Conservation (phyloP, 2,113 vertebrate genomes). For the Otocyon megalotis region DNA sequence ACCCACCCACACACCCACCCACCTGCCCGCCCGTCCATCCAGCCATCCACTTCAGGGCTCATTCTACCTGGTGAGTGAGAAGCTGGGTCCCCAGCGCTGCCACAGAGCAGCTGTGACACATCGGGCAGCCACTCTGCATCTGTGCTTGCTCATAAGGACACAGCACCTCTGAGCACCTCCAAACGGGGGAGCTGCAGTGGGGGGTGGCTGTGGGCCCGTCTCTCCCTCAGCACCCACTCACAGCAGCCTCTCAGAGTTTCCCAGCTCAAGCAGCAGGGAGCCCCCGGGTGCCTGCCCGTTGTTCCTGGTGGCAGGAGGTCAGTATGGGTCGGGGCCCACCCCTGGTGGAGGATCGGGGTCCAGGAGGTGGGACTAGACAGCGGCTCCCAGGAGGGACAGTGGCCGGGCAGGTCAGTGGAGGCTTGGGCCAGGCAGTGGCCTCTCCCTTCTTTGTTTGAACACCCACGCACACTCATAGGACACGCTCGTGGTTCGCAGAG, state of each 20-base stretch:
- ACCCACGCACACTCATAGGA: not conserved
- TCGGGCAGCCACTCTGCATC: not conserved
- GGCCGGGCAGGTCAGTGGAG: fast-evolving
- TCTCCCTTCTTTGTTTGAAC: not conserved
- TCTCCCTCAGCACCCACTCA: not conserved
- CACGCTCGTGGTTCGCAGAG: not conserved
- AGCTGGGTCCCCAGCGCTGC: not conserved
- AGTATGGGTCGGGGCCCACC: not conserved
- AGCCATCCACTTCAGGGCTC: not conserved
- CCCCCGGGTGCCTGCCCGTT: not conserved
- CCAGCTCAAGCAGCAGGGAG: too few species aligned
- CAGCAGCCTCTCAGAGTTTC: fast-evolving
- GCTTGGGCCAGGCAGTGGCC: not conserved
- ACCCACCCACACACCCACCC: fast-evolving
- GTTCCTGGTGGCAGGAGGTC: not conserved
- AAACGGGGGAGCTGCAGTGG: not conserved
- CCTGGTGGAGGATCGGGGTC: not conserved
- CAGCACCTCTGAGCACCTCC: fast-evolving
- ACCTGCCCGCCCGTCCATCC: not conserved
- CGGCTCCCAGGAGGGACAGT: not conserved
- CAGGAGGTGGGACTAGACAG: not conserved
- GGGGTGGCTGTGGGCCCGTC: not conserved
- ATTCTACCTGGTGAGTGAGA: not conserved
- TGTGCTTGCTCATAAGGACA: not conserved
- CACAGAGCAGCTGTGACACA: not conserved